Percentiles rank a stretch among this genome's conserved stretches.
These are phyloP conservation scores for Gymnocypris eckloni DNA, from an alignment of 2,797 vertebrate genomes.

Conservation along the genomic window DNA sequence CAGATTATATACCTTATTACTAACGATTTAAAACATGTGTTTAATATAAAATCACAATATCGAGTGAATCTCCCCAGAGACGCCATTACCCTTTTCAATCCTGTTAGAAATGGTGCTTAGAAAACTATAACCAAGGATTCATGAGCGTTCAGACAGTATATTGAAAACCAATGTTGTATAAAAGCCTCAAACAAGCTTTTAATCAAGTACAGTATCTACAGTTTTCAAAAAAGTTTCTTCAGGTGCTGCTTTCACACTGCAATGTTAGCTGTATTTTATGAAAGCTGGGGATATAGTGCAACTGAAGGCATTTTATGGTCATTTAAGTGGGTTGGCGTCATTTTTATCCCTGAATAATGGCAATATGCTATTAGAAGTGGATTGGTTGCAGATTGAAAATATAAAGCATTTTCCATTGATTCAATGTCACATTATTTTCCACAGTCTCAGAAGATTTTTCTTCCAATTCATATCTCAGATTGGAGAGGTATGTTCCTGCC, in stretches of 20 bases:
- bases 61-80: background rate
- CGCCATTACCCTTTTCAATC: slow-evolving; percentile 5
- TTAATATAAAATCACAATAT: background rate
- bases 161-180: background rate
- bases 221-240: background rate
- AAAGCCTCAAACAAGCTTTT: background rate
- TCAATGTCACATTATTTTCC: slow-evolving; percentile 1
- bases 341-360: background rate
- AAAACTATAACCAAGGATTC: background rate
- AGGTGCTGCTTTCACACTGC: background rate
- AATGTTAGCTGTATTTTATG: background rate
- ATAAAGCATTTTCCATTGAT: slow-evolving; percentile 14
- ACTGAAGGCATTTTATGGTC: slow-evolving; percentile 13
- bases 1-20: background rate
- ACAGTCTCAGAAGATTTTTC: background rate
- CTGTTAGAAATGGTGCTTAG: background rate
- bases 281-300: background rate
- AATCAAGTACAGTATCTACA: background rate
- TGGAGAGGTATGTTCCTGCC: background rate
- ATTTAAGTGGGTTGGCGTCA: background rate
- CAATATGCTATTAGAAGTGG: background rate
- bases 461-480: background rate
- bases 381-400: background rate
- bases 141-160: background rate
- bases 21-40: background rate